Base-by-base conservation (phyloP, 2,888 invertebrate species). In the Oscheius sp. region DNA sequence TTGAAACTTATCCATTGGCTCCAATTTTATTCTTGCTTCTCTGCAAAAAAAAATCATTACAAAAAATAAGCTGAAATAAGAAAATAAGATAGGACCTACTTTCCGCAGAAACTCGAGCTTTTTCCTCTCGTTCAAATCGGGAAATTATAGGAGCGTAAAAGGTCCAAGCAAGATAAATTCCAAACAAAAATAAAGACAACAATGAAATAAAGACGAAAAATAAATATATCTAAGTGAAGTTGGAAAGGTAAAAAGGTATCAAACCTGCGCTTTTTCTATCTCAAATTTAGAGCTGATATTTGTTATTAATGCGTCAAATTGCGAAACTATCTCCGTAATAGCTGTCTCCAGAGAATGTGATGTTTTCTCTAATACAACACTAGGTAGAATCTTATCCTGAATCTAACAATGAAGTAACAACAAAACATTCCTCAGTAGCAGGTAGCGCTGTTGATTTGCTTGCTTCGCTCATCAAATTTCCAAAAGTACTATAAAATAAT, bases 1-100 rank as follows among this genome's bases (percentile, higher is more conserved):
- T 66, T 81, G 80, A 57, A 83, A 70, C 24, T 65, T 74, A 33
- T 81, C 77, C 82, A 79, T 80, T n/a, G n/a, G n/a, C n/a, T n/a
- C n/a, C n/a, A n/a, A n/a, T n/a, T n/a, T n/a, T 54, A 54, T 33
- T 54, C 54, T 3, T 41, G n/a, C 20, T 41, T 41, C 4, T 20
- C 41, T 41, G 41, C 4, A 41, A 41, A 41, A 41, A 6, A 41
- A 12, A 41, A 20, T 14, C 36, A 14, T 9, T 36, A 36, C 8
- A 36, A 36, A 36, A 9, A 14, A 36, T 8, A 9, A 8, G 14
- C 14, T 36, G 14, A 36, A 36, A 36, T 9, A 36, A 14, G 14
- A 20, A 20, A 6, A 41, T 3, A 12, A 2, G 41, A 41, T 41
- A 20, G 2, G 20, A 41, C 41, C 41, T 12, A 41, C 41, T 14